Evolutionary conservation across 2,113 vertebrate species (phyloP).

Genomic region (Tamias sibiricus): DNA sequence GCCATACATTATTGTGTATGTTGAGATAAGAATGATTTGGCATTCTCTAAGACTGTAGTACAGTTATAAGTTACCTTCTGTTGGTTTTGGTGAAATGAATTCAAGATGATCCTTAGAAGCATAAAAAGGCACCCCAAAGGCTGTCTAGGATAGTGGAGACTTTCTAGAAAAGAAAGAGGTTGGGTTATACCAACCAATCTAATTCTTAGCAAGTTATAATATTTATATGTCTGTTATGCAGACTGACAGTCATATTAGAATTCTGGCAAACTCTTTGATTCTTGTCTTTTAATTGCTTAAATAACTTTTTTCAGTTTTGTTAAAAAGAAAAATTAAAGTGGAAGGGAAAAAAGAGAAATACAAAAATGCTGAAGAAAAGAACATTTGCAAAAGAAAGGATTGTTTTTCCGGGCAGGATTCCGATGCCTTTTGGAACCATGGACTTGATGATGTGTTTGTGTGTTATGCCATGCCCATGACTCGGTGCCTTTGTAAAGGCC

Average conservation of each 20-base stretch:
- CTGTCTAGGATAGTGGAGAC: neutral
- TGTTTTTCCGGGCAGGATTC: constrained; percentile 6
- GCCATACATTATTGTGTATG: neutral
- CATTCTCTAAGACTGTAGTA: neutral
- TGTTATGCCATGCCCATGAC: neutral
- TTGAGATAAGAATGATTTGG: neutral
- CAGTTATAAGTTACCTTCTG: neutral
- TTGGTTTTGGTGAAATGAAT: constrained; percentile 30
- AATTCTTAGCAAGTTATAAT: neutral
- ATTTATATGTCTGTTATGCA: neutral
- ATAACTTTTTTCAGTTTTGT: neutral
- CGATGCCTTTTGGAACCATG: neutral
- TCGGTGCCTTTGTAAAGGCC: constrained; percentile 24
- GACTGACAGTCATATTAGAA: neutral
- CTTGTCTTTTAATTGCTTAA: neutral
- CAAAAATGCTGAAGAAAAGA: neutral
- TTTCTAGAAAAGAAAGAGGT: constrained; percentile 21
- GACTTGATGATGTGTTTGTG: neutral
- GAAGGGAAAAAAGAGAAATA: constrained; percentile 38
- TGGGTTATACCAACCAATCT: neutral
- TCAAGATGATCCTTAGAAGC: neutral
- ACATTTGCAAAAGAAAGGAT: neutral
- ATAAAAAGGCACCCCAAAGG: neutral
- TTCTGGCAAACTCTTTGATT: neutral
- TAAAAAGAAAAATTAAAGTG: constrained; percentile 1